Conservation (phyloP, 2,888 invertebrate species). For the Emesis furor region DNA sequence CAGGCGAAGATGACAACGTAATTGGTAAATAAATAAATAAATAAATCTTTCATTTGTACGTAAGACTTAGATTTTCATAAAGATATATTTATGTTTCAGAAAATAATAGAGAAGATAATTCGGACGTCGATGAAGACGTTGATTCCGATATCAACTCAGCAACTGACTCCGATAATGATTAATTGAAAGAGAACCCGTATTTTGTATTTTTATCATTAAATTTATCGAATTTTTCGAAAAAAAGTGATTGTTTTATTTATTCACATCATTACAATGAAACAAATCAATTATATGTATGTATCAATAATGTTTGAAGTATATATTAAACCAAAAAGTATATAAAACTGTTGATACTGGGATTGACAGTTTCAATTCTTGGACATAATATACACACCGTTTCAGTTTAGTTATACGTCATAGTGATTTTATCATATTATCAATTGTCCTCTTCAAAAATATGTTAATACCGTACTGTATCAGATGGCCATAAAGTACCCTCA, state of each 20-base stretch:
- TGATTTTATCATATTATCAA: conserved; percentile 57
- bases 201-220: too few relatives aligned
- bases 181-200: too few relatives aligned
- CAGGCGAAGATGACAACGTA: conserved; percentile 40
- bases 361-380: conserved; percentile 62
- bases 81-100: conserved; percentile 69
- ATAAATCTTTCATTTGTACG: conserved; percentile 28
- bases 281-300: background rate
- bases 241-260: too few relatives aligned
- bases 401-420: conserved; percentile 53
- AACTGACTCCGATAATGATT: too few relatives aligned
- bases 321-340: conserved; percentile 36
- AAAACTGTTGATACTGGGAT: conserved; percentile 60
- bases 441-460: conserved; percentile 52
- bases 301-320: background rate
- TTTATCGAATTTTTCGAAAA: too few relatives aligned
- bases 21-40: conserved; percentile 6
- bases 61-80: conserved; percentile 43
- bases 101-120: conserved; percentile 66
- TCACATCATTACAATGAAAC: background rate
- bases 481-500: conserved; percentile 54
- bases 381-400: conserved; percentile 52
- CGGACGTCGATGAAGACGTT: conserved; percentile 51
- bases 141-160: too few relatives aligned
- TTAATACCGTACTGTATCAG: conserved; percentile 56